phyloP scores from a whole-genome alignment of 1,140 invertebrate genomes.

The Ceratosolen solmsi region DNA sequence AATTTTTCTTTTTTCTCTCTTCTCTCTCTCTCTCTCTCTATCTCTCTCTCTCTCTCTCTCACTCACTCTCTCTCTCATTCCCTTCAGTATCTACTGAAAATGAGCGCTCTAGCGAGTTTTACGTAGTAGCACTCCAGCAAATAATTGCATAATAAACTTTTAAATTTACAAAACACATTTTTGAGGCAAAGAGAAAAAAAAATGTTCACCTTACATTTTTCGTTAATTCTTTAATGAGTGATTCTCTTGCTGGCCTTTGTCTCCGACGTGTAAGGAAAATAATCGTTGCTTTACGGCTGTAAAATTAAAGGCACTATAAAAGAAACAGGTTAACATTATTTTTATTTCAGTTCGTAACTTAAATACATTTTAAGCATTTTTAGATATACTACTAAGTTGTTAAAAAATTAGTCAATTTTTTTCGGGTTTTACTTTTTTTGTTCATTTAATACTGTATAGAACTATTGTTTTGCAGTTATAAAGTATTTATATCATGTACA shows the following conservation, averaged over 20 bases:
- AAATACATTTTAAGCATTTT: background rate
- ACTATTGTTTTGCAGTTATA: too few species aligned
- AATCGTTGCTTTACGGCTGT: background rate
- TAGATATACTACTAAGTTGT: background rate
- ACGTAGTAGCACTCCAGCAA: background rate
- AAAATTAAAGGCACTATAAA: background rate
- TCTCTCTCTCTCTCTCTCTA: background rate
- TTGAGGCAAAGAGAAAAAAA: background rate
- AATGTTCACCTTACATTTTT: background rate
- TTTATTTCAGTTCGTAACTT: background rate
- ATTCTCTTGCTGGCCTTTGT: background rate
- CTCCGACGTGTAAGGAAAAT: background rate
- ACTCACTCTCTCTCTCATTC: background rate
- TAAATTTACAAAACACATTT: background rate
- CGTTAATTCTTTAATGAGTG: background rate
- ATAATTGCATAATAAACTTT: background rate
- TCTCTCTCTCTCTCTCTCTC: background rate
- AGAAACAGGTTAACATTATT: background rate
- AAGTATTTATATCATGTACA: too few species aligned
- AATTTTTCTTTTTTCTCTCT: too few species aligned
- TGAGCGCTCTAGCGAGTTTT: background rate
- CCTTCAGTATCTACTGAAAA: background rate
- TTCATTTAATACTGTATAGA: too few species aligned
- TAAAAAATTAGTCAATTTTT: too few species aligned
- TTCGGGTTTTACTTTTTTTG: too few species aligned